Evolutionary conservation across 2,888 invertebrate genomes (phyloP).

Genomic region (Oscheius sp.): DNA sequence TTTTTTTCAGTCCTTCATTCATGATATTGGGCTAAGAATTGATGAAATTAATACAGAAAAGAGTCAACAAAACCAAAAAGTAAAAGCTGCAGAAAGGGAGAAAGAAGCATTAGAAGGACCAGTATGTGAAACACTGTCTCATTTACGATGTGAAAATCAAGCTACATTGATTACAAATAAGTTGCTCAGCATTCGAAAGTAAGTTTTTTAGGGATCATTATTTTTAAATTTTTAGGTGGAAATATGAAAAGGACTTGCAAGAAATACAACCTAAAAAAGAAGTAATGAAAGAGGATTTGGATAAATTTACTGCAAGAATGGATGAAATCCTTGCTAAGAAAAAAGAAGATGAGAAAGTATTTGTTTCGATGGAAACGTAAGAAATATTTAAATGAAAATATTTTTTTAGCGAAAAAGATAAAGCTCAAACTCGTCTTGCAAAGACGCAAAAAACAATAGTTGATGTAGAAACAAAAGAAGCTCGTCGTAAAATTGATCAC

Average conservation of each 20-base stretch:
- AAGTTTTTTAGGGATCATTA: neutral
- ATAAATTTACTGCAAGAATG: neutral
- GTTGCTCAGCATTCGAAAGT: constrained; percentile 33
- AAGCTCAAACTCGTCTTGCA: constrained; percentile 38
- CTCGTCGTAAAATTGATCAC: constrained; percentile 43
- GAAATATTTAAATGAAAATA: neutral
- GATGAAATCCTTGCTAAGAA: constrained; percentile 19
- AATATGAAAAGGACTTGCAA: constrained; percentile 10
- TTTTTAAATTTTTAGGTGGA: constrained; percentile 3
- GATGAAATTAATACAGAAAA: constrained; percentile 29
- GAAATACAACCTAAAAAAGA: constrained; percentile 24
- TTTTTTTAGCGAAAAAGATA: constrained; percentile 19
- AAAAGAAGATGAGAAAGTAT: constrained; percentile 33
- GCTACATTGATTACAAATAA: constrained; percentile 79
- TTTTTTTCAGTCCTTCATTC: constrained; percentile 5
- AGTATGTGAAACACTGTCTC: constrained; percentile 75
- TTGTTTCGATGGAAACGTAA: neutral
- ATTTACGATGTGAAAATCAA: constrained; percentile 83
- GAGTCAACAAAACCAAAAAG: constrained; percentile 28
- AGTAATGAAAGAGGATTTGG: constrained; percentile 28
- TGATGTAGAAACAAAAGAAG: constrained; percentile 28
- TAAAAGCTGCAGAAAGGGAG: constrained; percentile 77
- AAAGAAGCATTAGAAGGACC: constrained; percentile 72
- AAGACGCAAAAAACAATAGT: constrained; percentile 38
- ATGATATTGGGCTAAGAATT: constrained; percentile 6